Conservation (phyloP, 1,140 invertebrate species). For the Vanessa atalanta region DNA sequence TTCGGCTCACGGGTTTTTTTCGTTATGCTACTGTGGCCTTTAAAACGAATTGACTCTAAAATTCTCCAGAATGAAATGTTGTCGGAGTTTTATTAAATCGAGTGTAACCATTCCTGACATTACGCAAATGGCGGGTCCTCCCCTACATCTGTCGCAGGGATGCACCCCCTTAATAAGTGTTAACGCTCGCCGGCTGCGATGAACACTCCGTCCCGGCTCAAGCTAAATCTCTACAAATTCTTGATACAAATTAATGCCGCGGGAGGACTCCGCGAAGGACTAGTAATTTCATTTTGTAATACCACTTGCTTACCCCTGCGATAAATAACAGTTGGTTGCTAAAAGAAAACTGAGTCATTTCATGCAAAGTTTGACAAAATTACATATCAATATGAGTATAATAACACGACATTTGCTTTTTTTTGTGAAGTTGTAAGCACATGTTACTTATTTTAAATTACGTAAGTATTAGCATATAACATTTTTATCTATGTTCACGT, state of each 20-base stretch:
- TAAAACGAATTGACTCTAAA: conserved; percentile 80
- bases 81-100: conserved; percentile 80
- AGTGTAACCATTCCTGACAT: conserved; percentile 80
- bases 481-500: too few species aligned
- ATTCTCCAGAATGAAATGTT: conserved; percentile 79
- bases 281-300: conserved; percentile 76
- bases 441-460: too few species aligned
- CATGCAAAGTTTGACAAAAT: not conserved
- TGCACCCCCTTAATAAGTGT: conserved; percentile 80
- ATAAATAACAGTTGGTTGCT: conserved; percentile 5
- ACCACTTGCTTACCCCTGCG: conserved; percentile 32
- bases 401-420: too few species aligned
- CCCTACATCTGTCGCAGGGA: conserved; percentile 79
- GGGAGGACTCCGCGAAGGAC: conserved; percentile 63
- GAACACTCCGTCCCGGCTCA: conserved; percentile 70
- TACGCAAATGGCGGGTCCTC: conserved; percentile 79
- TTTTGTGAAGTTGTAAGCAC: too few species aligned
- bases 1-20: conserved; percentile 76
- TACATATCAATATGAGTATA: not conserved
- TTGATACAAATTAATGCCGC: conserved; percentile 79
- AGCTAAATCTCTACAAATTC: conserved; percentile 80
- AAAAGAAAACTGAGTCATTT: not conserved
- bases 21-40: conserved; percentile 71
- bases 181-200: conserved; percentile 78
- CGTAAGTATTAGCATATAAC: too few species aligned